Base-by-base conservation (phyloP, 2,113 vertebrate genomes). In the Phalacrocorax pelagicus region DNA sequence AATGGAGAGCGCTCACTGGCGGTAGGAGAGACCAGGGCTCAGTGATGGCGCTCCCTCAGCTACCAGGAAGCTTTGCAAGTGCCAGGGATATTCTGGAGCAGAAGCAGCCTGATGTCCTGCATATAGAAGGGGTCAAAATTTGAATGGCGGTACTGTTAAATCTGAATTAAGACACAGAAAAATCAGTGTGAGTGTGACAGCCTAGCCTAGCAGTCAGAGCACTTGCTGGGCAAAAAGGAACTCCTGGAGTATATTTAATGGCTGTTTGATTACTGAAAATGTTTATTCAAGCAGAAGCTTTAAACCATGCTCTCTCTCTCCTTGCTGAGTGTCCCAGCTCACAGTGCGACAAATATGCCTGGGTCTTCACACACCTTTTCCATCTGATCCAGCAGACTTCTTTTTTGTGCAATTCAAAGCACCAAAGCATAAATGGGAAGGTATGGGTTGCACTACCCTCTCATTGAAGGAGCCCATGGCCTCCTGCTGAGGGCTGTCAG, bases 1-100 rank as follows among this genome's bases (percentile, higher is more conserved):
- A 21, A 57, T 30, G 44, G 3, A 59, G 20, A 74, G 9, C 0
- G 2, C n/a, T 87, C 20, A 6, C 2, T 10, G 11, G 34, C 38
- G 27, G 9, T 2, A 51, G 44, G 23, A 90, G 40, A 69, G 8
- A 65, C 5, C 24, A 46, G 20, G 19, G 5, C 26, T 65, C 38
- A 52, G 16, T 5, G 3, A 30, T 24, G 17, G 7, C 5, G 73
- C 58, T 84, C 46, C 23, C 29, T 81, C 44, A 42, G 38, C 63
- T 78, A 13, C 24, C 13, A 29, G 15, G 8, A 73, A 82, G 40
- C 6, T 65, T 72, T 19, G 15, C 57, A 57, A 86, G 36, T 15
- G 7, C 8, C 51, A 54, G 27, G 12, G 26, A 24, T 81, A 6
- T 32, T 46, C 65, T 59, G 29, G 5, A 81, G 38, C 27, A 91